These are phyloP conservation scores for Dinomys branickii DNA, from an alignment of 2,113 vertebrate genomes.

Conservation along the genomic window DNA sequence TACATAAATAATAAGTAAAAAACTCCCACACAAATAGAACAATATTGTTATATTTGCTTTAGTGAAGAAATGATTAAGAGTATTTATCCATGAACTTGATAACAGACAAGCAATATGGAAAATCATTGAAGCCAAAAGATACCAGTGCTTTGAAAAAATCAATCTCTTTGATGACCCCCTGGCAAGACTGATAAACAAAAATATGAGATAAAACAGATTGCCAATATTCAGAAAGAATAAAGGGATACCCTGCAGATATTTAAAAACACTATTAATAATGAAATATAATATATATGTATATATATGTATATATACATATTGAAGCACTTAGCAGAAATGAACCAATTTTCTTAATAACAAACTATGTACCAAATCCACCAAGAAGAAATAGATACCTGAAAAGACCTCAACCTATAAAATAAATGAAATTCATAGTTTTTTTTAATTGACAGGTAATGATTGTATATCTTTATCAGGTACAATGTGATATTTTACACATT, in stretches of 20 bases:
- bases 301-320: too few species aligned
- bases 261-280: neutral
- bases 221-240: neutral
- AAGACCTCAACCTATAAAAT: neutral
- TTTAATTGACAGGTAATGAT: neutral
- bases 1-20: conserved; percentile 1
- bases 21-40: neutral
- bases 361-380: neutral
- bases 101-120: neutral
- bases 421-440: neutral
- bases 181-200: neutral
- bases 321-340: neutral
- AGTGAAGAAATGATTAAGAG: neutral
- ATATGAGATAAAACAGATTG: neutral
- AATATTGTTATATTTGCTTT: neutral
- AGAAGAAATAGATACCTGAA: neutral
- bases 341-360: neutral
- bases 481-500: neutral
- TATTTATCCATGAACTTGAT: neutral
- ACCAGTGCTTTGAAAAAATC: neutral
- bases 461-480: neutral
- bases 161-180: neutral
- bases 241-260: neutral
- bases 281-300: neutral
- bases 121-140: neutral